Evolutionary conservation across 2,797 vertebrate species (phyloP), one percentile per base, ranked within the genome.

Genomic region (Phaenicophaeus curvirostris): DNA sequence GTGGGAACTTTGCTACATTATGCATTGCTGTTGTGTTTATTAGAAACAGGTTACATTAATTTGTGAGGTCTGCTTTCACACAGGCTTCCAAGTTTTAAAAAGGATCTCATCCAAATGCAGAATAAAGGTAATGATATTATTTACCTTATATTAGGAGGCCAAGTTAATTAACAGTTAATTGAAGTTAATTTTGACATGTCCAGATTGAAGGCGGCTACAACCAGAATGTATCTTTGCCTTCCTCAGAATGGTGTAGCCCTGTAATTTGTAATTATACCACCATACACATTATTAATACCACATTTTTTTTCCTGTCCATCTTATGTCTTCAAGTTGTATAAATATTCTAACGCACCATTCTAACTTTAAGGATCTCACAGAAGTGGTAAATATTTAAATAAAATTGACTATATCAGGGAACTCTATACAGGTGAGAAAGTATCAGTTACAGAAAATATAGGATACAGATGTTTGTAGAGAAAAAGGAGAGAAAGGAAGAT

Each of bases 301-400:
- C 30, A 81, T 94, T 93, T 54, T 85, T 81, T 89, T 83, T 94
- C 85, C 59, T 85, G 30, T 72, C 58, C 77, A 24, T 55, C 92
- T 92, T 87, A 89, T 92, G 53, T 61, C 80, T 91, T 96, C n/a
- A 81, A 84, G 63, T 68, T 87, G 91, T 94, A 96, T 79, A 96
- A 91, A 91, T 94, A 91, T 91, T 93, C 69, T 82, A 79, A 72
- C 50, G 91, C 63, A 50, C 31, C 53, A 66, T 89, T 93, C n/a
- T 86, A 89, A 83, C 55, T 79, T 89, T 90, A 94, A 92, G 42
- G 73, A 87, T 92, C 69, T 75, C 91, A 71, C 46, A 80, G 19
- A 21, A 28, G 17, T 87, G 63, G 57, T 93, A 96, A 95, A 93
- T 77, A 19, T 78, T 95, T 89, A 66, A 87, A 93, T 95, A 83